A percentile compares a stretch with the other conserved stretches of the same genome.
These are phyloP conservation scores for Panthera uncia DNA, from an alignment of 2,113 vertebrate genomes.

Conservation along the genomic window DNA sequence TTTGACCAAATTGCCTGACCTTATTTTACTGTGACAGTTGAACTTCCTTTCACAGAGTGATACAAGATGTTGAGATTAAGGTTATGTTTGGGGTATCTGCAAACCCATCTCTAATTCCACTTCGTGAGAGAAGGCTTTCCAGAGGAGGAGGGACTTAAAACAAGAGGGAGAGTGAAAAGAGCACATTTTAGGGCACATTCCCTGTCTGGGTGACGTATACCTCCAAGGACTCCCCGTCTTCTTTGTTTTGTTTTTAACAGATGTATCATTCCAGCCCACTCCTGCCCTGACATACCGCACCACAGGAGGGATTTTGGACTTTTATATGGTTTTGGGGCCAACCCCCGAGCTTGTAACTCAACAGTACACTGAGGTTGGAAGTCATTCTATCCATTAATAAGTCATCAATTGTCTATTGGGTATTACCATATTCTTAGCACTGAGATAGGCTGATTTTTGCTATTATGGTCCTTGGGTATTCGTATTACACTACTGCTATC, in stretches of 20 bases:
- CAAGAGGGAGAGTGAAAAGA: neutral
- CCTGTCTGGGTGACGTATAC: neutral
- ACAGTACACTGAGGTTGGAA: conserved; percentile 91
- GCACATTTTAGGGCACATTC: neutral
- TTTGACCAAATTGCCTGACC: neutral
- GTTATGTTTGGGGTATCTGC: neutral
- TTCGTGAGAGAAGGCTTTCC: neutral
- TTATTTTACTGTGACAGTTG: neutral
- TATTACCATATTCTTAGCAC: neutral
- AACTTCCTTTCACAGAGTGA: neutral
- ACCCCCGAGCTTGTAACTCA: conserved; percentile 93
- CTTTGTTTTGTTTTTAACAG: conserved; percentile 77
- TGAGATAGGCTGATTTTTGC: neutral
- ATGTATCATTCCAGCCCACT: conserved; percentile 92
- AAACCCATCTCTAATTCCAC: neutral
- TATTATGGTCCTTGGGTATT: neutral
- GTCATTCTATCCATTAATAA: neutral
- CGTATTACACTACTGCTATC: neutral
- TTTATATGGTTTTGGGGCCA: conserved; percentile 94
- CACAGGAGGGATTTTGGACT: conserved; percentile 94
- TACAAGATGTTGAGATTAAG: neutral
- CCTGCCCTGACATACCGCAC: conserved; percentile 94
- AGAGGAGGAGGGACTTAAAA: neutral
- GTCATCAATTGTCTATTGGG: neutral
- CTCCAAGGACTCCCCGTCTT: neutral